Evolutionary conservation across 2,888 invertebrate genomes (phyloP), one percentile per base, ranked within the genome.

Genomic region (Acanthococcus lagerstroemiae): DNA sequence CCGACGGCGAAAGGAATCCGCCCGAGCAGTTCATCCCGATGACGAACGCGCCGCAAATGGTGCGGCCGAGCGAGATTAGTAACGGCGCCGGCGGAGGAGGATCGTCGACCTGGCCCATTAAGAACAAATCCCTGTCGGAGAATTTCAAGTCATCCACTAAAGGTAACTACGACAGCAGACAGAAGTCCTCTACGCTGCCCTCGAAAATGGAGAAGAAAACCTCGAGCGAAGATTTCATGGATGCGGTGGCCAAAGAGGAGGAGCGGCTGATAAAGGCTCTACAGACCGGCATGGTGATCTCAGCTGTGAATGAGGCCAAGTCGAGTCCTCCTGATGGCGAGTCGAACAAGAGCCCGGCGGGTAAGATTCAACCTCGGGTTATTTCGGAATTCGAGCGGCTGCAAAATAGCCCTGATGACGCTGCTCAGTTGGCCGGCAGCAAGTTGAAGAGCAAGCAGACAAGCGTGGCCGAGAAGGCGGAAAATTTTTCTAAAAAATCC

Each of bases 201-300:
- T 57, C 50, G 25, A 57, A 50, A 22, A 56, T 50, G 19, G 65
- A 65, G 22, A 65, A 44, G 50, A 24, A 24, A n/a, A 17, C n/a
- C 1, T 22, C 25, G 27, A 19, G 55, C 9, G 56, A 66, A 7
- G 19, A 67, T 21, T 67, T 67, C 24, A 77, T 83, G 66, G 82
- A 85, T 70, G 86, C 87, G 76, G 87, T 89, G 5, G 88, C 87
- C n/a, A 80, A 86, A 26, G 89, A 89, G 74, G 89, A 90, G 74
- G 88, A 88, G 75, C 80, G 87, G 60, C 79, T 90, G 69, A 83
- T 90, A 71, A 84, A 88, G 72, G 89, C 89, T 9, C 76, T 90
- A 68, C 86, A 88, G 72, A 87, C 87, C 25, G 88, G 88, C 15
- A 81, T 80, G 26, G 77, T 84, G 4, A 79, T 84, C 52, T 79